A percentile compares a stretch with the other conserved stretches of the same genome.
These are phyloP conservation scores for Paraplagusia blochii DNA, from an alignment of 2,113 vertebrate species.

Conservation along the genomic window DNA sequence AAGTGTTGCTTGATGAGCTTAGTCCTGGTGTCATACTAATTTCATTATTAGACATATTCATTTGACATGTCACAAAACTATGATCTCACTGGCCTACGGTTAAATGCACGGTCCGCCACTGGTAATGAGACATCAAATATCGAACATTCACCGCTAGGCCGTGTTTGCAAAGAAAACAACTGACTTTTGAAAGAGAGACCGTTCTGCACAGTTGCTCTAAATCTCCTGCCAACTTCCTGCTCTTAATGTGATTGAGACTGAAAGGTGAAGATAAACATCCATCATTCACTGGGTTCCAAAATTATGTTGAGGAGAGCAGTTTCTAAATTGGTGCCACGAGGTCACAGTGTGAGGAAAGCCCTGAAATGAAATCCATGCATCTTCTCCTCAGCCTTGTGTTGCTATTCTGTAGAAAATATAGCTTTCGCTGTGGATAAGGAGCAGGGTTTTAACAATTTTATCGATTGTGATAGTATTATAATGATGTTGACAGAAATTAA, in stretches of 20 bases:
- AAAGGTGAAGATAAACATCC: conserved; percentile 6
- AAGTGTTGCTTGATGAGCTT: too few relatives aligned
- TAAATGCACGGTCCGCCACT: too few relatives aligned
- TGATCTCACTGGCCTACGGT: too few relatives aligned
- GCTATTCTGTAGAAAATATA: neutral
- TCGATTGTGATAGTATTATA: too few relatives aligned
- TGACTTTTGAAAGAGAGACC: conserved; percentile 17
- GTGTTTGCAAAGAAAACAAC: conserved; percentile 22
- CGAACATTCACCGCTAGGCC: neutral
- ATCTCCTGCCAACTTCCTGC: conserved; percentile 15
- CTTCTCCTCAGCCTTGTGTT: neutral
- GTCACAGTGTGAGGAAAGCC: conserved; percentile 1
- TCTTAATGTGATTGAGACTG: conserved; percentile 19
- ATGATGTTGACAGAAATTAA: too few relatives aligned
- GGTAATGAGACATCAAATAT: too few relatives aligned
- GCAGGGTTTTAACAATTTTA: too few relatives aligned
- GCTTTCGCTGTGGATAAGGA: too few relatives aligned
- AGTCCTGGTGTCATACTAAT: too few relatives aligned
- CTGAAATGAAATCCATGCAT: neutral
- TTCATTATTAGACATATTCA: too few relatives aligned
- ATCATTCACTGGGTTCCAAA: conserved; percentile 14
- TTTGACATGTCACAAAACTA: too few relatives aligned
- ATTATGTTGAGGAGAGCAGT: conserved; percentile 4
- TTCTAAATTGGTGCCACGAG: conserved; percentile 32
- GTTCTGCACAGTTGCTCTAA: conserved; percentile 6